Evolutionary conservation across 2,888 invertebrate species (phyloP).

Genomic region (Clistopyga incitator): DNA sequence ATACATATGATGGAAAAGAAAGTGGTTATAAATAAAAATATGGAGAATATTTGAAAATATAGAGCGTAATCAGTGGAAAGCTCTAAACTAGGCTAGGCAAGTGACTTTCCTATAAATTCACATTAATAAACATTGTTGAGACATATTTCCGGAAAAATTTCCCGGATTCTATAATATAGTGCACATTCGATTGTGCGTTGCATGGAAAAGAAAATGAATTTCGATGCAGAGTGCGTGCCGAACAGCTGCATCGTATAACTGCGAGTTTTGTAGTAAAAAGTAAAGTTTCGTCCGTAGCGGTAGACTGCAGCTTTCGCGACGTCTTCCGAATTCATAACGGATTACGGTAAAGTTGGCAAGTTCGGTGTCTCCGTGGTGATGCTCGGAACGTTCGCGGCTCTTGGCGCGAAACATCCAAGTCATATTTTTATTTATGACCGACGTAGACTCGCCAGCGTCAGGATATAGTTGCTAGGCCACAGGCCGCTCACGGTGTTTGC

Average conservation of each 20-base stretch:
- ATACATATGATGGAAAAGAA: constrained; percentile 21
- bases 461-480: constrained; percentile 44
- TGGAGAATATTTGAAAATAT: neutral
- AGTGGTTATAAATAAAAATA: constrained; percentile 6
- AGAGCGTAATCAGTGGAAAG: neutral
- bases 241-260: constrained; percentile 23
- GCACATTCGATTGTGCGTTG: neutral
- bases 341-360: constrained; percentile 56
- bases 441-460: constrained; percentile 33
- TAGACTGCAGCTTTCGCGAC: constrained; percentile 30
- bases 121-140: no score
- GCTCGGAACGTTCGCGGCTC: constrained; percentile 33
- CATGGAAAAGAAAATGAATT: constrained; percentile 11
- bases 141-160: no score
- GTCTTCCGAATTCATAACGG: constrained; percentile 58
- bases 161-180: neutral
- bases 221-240: constrained; percentile 27
- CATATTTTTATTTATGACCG: constrained; percentile 63
- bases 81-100: no score
- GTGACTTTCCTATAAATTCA: neutral
- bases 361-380: constrained; percentile 46
- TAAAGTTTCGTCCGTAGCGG: constrained; percentile 10
- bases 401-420: constrained; percentile 51
- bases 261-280: constrained; percentile 12
- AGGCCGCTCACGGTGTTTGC: constrained; percentile 53